Evolutionary conservation across 2,888 invertebrate genomes (phyloP).

Genomic region (Erebia ligea): DNA sequence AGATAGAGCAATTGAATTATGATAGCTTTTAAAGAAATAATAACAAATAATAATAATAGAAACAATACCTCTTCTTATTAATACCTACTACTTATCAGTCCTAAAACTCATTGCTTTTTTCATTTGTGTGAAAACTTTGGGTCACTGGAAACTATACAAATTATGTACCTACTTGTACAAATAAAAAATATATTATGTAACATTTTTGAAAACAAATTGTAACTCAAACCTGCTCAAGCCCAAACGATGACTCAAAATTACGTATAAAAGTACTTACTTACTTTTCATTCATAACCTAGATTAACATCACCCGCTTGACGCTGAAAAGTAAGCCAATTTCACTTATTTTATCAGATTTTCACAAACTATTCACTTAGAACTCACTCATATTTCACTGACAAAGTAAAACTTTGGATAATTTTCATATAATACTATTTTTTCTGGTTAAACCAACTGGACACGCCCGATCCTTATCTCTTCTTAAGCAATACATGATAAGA

Average conservation of each 20-base stretch:
- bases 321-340: neutral
- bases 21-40: too few relatives aligned
- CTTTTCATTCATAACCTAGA: constrained; percentile 31
- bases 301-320: neutral
- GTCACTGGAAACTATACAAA: too few relatives aligned
- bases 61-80: too few relatives aligned
- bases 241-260: neutral
- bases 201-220: too few relatives aligned
- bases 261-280: constrained; percentile 21
- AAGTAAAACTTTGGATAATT: neutral
- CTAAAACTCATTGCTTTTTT: too few relatives aligned
- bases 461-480: constrained; percentile 34
- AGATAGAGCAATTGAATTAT: too few relatives aligned
- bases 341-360: constrained; percentile 6
- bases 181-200: too few relatives aligned
- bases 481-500: constrained; percentile 33
- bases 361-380: neutral
- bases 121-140: too few relatives aligned
- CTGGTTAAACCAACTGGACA: constrained; percentile 15
- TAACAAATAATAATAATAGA: too few relatives aligned
- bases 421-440: neutral
- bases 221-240: too few relatives aligned
- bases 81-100: too few relatives aligned
- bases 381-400: constrained; percentile 13
- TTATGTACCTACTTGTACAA: too few relatives aligned